These are phyloP conservation scores for Trissolcus brochymenae DNA, from an alignment of 2,888 invertebrate genomes.

Conservation along the genomic window DNA sequence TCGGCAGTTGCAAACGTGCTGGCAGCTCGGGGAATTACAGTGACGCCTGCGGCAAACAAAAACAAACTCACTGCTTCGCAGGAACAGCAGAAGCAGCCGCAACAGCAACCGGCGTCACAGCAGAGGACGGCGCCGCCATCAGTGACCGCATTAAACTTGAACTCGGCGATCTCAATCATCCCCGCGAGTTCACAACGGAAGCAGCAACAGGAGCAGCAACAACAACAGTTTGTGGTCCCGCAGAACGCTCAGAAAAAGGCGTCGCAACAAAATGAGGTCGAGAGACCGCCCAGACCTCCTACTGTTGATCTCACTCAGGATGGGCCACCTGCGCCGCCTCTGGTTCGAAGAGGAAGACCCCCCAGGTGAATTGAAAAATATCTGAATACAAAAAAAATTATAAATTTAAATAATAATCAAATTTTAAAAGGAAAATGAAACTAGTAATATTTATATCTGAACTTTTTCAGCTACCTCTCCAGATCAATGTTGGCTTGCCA, in stretches of 20 bases:
- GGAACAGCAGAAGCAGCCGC: conserved; percentile 31
- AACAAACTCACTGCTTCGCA: conserved; percentile 67
- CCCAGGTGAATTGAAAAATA: conserved; percentile 68
- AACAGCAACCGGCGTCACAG: conserved; percentile 58
- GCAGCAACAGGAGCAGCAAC: conserved; percentile 75
- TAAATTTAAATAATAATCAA: too few relatives aligned
- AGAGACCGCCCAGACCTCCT: conserved; percentile 77
- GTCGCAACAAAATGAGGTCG: conserved; percentile 67
- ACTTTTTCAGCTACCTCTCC: conserved; percentile 44
- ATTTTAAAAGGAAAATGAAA: too few relatives aligned
- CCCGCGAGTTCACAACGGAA: conserved; percentile 76
- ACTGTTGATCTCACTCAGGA: conserved; percentile 77
- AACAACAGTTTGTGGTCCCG: conserved; percentile 74
- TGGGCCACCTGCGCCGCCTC: conserved; percentile 72
- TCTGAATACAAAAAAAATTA: too few relatives aligned
- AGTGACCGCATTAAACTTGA: conserved; percentile 78
- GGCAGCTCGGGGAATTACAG: conserved; percentile 86
- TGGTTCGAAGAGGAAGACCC: conserved; percentile 72
- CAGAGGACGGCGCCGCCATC: conserved; percentile 74
- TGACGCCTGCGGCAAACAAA: conserved; percentile 82
- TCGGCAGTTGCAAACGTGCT: conserved; percentile 87
- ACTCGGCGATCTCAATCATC: conserved; percentile 81
- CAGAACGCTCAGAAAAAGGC: conserved; percentile 71
- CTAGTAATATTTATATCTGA: too few relatives aligned
- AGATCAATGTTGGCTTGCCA: conserved; percentile 69